Conservation (phyloP, 2,797 vertebrate genomes). For the Agapornis canus region DNA sequence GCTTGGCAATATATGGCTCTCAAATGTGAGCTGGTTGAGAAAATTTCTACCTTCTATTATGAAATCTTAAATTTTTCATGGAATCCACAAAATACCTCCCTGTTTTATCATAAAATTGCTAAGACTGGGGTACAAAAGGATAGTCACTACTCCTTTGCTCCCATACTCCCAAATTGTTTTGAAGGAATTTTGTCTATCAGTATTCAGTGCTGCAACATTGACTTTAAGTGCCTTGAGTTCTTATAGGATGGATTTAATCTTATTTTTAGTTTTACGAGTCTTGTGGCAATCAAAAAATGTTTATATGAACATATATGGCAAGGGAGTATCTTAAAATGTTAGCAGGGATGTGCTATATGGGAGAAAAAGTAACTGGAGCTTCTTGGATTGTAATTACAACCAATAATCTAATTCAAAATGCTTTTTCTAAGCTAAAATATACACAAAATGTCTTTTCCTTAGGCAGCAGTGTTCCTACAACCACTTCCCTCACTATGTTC, state of each 20-base stretch:
- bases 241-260: neutral
- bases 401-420: neutral
- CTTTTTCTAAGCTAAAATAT: neutral
- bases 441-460: neutral
- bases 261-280: neutral
- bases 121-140: neutral
- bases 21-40: neutral
- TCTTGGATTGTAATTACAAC: neutral
- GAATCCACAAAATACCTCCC: neutral
- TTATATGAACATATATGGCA: neutral
- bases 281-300: neutral
- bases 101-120: neutral
- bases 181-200: neutral
- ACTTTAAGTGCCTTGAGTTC: neutral
- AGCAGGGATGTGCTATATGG: neutral
- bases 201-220: neutral
- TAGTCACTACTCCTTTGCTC: accelerated
- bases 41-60: neutral
- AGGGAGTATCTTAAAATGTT: neutral
- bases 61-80: neutral
- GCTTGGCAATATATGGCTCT: neutral
- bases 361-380: neutral
- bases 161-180: neutral
- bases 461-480: neutral
- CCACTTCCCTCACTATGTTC: neutral